Conservation (phyloP, 2,888 invertebrate species). For the Helicoverpa assulta region DNA sequence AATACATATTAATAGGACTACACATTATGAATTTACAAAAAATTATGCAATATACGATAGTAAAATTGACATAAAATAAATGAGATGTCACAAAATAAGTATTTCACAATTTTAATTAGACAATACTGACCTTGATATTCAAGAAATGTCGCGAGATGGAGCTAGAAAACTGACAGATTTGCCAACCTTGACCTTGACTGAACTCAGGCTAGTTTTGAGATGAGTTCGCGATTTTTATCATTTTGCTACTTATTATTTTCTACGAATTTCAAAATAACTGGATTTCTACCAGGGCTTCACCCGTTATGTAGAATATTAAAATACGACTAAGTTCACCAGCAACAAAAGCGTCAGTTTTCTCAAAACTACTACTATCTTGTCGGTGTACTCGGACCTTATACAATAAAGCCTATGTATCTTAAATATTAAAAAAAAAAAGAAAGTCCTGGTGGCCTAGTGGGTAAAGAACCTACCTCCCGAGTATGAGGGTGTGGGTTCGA, state of each 20-base stretch:
- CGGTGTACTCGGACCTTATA: too few species aligned
- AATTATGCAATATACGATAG: not conserved
- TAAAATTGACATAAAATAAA: slow-evolving; percentile 28
- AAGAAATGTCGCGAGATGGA: slow-evolving; percentile 13
- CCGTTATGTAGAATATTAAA: too few species aligned
- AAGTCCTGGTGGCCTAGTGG: too few species aligned
- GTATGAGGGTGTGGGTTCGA: too few species aligned
- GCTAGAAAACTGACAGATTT: slow-evolving; percentile 8
- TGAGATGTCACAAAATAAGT: slow-evolving; percentile 19
- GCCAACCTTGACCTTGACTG: slow-evolving; percentile 31
- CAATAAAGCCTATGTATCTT: too few species aligned
- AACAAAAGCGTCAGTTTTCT: too few species aligned
- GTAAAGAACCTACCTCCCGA: too few species aligned
- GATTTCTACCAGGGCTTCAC: too few species aligned
- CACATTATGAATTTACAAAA: too few species aligned
- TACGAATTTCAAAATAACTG: not conserved
- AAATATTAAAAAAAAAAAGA: too few species aligned
- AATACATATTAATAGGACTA: not conserved
- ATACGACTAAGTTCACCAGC: too few species aligned
- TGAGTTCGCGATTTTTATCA: not conserved
- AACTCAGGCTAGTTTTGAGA: slow-evolving; percentile 16
- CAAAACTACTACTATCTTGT: too few species aligned
- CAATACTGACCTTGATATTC: slow-evolving; percentile 34
- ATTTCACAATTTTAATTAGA: slow-evolving; percentile 22
- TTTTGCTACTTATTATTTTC: slow-evolving; percentile 7